Conservation (phyloP, 2,113 vertebrate species). For the Brienomyrus brachyistius region DNA sequence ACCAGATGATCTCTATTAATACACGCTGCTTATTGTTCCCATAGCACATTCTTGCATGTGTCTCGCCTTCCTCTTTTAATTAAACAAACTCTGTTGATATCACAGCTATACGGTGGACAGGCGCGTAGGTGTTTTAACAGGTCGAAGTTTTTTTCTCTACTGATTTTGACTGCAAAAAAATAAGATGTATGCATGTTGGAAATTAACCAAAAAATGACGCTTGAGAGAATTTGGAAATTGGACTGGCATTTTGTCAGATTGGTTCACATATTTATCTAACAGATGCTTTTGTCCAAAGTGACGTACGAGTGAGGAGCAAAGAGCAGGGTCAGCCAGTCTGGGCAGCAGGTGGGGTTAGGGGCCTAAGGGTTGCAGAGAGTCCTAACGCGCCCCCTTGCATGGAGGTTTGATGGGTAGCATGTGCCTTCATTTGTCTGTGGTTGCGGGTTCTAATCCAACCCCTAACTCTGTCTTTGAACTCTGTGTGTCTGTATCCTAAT, state of each 20-base stretch:
- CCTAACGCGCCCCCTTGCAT: neutral
- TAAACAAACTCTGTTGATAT: neutral
- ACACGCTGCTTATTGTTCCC: neutral
- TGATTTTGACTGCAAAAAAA: neutral
- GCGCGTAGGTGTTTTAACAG: neutral
- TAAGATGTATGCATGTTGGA: neutral
- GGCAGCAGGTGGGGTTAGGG: neutral
- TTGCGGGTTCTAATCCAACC: neutral
- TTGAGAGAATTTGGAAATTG: neutral
- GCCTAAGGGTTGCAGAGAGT: neutral
- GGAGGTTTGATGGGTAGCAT: neutral
- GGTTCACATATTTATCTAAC: neutral
- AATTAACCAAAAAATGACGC: neutral
- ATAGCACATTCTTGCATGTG: neutral
- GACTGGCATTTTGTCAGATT: neutral
- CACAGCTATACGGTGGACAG: neutral
- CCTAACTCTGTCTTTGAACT: neutral
- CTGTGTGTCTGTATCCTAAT: neutral
- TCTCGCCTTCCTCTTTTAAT: neutral
- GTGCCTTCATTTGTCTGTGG: neutral
- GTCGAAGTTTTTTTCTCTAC: neutral
- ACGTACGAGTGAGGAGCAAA: neutral
- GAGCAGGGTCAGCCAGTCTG: neutral
- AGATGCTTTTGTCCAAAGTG: neutral
- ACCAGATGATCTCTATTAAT: conserved; percentile 3